Conservation (phyloP, 2,888 invertebrate species). For the Dryobota labecula region DNA sequence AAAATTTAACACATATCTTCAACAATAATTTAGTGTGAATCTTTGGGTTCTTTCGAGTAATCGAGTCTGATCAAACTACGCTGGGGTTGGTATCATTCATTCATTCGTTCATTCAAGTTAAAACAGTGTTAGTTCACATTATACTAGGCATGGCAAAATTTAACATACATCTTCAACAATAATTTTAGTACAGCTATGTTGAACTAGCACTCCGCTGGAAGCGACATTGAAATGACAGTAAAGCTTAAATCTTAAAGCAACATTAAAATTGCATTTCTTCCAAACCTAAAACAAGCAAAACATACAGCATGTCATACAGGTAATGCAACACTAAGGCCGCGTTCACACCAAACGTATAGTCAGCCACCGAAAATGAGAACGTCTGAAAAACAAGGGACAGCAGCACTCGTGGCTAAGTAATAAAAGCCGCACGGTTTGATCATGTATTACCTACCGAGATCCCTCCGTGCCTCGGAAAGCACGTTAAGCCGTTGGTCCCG, state of each 20-base stretch:
- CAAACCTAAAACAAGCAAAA: background rate
- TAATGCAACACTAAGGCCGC: background rate
- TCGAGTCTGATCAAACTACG: too few species aligned
- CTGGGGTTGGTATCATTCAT: too few species aligned
- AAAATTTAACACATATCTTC: too few species aligned
- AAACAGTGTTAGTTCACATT: background rate
- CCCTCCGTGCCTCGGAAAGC: background rate
- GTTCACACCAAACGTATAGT: background rate
- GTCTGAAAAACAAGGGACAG: background rate
- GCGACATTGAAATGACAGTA: background rate
- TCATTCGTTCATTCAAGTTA: too few species aligned
- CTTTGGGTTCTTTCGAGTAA: too few species aligned
- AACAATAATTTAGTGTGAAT: too few species aligned
- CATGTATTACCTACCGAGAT: too few species aligned
- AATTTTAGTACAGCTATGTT: background rate
- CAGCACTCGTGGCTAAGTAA: too few species aligned
- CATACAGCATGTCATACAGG: slow-evolving; percentile 21
- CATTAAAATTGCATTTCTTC: slow-evolving; percentile 4
- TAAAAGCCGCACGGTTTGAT: background rate
- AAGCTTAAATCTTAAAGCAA: background rate
- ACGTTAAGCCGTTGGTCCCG: background rate
- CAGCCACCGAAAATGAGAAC: background rate
- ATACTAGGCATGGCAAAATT: background rate
- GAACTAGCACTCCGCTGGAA: background rate
- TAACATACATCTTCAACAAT: background rate